Base-by-base conservation (phyloP, 2,797 vertebrate genomes). In the Mastacembelus armatus region DNA sequence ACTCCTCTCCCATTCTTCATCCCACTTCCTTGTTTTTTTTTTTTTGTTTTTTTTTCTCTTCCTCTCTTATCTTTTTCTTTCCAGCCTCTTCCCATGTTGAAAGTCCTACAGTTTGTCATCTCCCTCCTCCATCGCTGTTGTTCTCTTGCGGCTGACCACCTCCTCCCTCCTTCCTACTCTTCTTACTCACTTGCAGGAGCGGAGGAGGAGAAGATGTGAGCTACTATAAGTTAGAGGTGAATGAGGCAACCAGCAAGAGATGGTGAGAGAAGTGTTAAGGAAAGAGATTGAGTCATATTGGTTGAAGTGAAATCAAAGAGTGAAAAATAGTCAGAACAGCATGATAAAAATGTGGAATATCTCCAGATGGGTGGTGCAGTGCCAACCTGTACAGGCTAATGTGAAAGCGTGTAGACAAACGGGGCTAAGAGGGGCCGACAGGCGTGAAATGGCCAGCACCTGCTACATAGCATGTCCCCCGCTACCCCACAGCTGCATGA, bases 381-480 rank as follows among this genome's bases (percentile, higher is more conserved):
- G 73, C 63, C 71, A 67, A 78, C 74, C 81, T 76, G 83, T 71
- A 60, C 80, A 79, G 75, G 73, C 79, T 84, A 85, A 81, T 87
- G 81, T 70, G 77, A 78, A 78, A 60, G 70, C 36, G 59, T 89
- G 90, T 85, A 80, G 80, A 88, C 86, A 87, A 92, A 89, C 86
- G 14, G 72, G 78, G 59, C 84, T 89, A 84, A 91, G 81, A 84
- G 75, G 81, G 80, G 77, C 66, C 73, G 90, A 92, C 90, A 89
- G 85, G 90, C 86, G 78, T 93, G 90, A 92, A 92, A 92, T 91
- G 89, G 84, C 81, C 89, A 88, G 77, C 88, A 92, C 91, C 92
- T 92, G 89, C 86, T 91, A 73, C 58, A 85, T 82, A 70, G 76
- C 87, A 77, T 80, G 85, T 84, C 75, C 77, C 71, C 72, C 38